phyloP scores from a whole-genome alignment of 2,888 invertebrate genomes.

The Antitype chi region DNA sequence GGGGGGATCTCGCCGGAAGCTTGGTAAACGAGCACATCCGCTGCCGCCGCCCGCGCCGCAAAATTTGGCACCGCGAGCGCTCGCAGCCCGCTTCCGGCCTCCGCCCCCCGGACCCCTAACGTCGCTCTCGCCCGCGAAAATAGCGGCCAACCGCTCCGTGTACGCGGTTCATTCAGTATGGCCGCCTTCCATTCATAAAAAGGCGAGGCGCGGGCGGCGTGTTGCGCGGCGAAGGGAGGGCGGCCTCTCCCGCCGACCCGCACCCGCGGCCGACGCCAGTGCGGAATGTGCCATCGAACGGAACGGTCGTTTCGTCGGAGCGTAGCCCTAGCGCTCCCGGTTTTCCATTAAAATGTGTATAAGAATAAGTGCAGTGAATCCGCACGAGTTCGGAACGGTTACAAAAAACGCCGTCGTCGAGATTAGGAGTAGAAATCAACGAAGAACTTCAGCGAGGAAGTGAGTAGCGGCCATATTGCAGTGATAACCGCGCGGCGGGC shows the following conservation, averaged over 20 bases:
- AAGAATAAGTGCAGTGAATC: conserved; percentile 91
- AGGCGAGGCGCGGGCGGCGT: conserved; percentile 89
- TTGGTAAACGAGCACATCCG: conserved; percentile 90
- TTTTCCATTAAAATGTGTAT: conserved; percentile 91
- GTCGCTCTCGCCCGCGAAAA: conserved; percentile 88
- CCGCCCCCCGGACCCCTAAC: conserved; percentile 86
- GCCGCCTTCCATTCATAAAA: conserved; percentile 94
- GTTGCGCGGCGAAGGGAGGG: conserved; percentile 89
- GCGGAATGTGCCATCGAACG: conserved; percentile 90
- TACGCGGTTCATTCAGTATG: conserved; percentile 93
- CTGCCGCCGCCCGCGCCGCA: conserved; percentile 90
- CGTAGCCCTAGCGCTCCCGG: conserved; percentile 90
- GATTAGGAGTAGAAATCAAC: conserved; percentile 91
- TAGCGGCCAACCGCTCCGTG: conserved; percentile 91
- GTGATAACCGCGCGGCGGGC: conserved; percentile 91
- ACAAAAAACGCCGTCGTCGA: conserved; percentile 90
- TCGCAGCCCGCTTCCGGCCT: conserved; percentile 89
- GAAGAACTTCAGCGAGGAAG: conserved; percentile 91
- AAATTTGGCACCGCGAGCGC: conserved; percentile 90
- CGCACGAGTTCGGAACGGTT: conserved; percentile 90
- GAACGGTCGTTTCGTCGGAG: conserved; percentile 91
- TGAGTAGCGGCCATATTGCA: conserved; percentile 91
- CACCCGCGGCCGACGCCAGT: conserved; percentile 89
- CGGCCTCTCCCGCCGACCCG: conserved; percentile 88
- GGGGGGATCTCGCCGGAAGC: conserved; percentile 90